These are phyloP conservation scores for Mus spicilegus DNA, from an alignment of 2,113 vertebrate species.

Conservation along the genomic window DNA sequence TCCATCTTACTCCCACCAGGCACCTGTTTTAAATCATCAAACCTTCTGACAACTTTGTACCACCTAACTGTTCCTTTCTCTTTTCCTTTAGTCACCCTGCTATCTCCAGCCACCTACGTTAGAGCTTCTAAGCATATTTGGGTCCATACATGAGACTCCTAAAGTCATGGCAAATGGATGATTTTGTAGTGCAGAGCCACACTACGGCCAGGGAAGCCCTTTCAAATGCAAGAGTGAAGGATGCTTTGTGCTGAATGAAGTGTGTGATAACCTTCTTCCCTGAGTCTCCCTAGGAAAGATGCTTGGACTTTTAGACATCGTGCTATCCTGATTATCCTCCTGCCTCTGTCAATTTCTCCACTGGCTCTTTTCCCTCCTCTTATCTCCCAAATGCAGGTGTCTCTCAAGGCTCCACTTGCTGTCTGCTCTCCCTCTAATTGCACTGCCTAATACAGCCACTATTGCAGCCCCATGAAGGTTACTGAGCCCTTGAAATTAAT, in stretches of 20 bases:
- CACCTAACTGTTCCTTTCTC: constrained; percentile 57
- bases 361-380: constrained; percentile 36
- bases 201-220: background rate
- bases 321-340: constrained; percentile 9
- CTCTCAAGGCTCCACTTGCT: background rate
- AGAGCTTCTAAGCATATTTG: constrained; percentile 9
- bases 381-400: constrained; percentile 1
- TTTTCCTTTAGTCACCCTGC: constrained; percentile 42
- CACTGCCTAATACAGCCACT: background rate
- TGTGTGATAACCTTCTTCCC: background rate
- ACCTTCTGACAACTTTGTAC: constrained; percentile 50
- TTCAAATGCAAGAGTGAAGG: constrained; percentile 4
- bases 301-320: background rate
- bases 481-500: constrained; percentile 38
- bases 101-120: background rate
- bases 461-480: background rate
- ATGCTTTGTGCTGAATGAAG: background rate
- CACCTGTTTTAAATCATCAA: constrained; percentile 78
- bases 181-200: background rate
- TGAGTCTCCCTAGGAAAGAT: background rate
- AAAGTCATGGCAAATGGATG: constrained; percentile 45
- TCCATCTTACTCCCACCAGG: constrained; percentile 80
- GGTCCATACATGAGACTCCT: background rate
- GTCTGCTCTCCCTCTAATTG: background rate
- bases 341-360: background rate